phyloP scores from a whole-genome alignment of 2,888 invertebrate genomes.

The Chrysodeixis includens region DNA sequence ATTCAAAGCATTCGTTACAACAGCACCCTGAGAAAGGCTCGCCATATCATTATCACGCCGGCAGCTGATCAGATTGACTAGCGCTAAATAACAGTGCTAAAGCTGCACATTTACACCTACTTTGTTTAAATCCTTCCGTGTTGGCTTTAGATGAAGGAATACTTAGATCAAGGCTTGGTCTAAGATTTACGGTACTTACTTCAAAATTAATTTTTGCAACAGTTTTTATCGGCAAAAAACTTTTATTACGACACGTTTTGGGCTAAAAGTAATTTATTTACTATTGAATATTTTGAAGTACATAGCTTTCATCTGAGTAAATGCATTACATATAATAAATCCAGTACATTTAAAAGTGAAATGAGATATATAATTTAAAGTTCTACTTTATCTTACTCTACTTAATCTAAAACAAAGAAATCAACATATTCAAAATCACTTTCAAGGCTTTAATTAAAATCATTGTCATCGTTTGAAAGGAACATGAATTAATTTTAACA shows the following conservation, averaged over 20 bases:
- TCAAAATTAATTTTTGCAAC: too few species aligned
- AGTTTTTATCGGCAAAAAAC: too few species aligned
- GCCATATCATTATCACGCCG: conserved; percentile 63
- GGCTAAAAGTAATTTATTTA: too few species aligned
- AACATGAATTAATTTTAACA: conserved; percentile 48
- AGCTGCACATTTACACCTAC: conserved; percentile 45
- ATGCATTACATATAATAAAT: too few species aligned
- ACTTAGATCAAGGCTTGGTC: neutral
- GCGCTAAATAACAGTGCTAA: conserved; percentile 57
- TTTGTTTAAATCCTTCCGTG: conserved; percentile 42
- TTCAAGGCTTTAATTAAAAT: conserved; percentile 44
- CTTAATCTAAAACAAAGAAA: conserved; percentile 28
- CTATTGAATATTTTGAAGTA: too few species aligned
- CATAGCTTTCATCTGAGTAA: too few species aligned
- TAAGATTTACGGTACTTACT: neutral
- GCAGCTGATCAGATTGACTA: conserved; percentile 57
- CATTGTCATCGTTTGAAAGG: conserved; percentile 54
- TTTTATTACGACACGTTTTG: too few species aligned
- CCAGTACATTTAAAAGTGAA: neutral
- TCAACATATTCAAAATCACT: conserved; percentile 26
- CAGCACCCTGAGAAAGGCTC: conserved; percentile 48
- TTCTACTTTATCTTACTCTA: neutral
- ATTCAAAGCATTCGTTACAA: conserved; percentile 35
- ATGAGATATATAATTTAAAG: neutral
- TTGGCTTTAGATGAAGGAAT: conserved; percentile 13